phyloP scores from a whole-genome alignment of 2,113 vertebrate genomes.

The Nothoprocta perdicaria region DNA sequence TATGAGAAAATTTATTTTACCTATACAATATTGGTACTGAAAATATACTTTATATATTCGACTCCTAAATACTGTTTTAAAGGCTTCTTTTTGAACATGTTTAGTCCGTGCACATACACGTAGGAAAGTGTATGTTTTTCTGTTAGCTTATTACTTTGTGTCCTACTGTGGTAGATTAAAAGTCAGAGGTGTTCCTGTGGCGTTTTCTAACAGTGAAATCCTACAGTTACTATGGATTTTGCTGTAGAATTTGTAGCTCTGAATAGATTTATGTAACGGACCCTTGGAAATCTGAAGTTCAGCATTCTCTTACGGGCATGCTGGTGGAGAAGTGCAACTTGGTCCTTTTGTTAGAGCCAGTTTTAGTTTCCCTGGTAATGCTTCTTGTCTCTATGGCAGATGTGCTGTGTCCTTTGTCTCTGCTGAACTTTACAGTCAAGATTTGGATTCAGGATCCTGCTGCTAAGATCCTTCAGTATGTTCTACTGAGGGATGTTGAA shows the following conservation, averaged over 20 bases:
- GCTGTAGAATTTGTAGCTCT: not conserved
- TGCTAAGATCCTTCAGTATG: not conserved
- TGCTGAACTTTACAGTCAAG: not conserved
- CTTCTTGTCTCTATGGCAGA: not conserved
- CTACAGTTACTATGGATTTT: not conserved
- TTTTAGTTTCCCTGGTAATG: not conserved
- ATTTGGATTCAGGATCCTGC: not conserved
- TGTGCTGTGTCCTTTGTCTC: not conserved
- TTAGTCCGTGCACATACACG: not conserved
- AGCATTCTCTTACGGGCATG: not conserved
- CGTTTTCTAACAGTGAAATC: not conserved
- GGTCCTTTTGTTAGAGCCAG: not conserved
- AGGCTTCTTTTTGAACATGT: accelerated
- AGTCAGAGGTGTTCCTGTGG: not conserved
- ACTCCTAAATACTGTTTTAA: accelerated
- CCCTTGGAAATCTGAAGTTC: not conserved
- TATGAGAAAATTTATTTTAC: not conserved
- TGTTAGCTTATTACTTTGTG: not conserved
- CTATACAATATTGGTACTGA: not conserved
- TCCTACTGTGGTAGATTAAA: not conserved
- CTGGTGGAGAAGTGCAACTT: not conserved
- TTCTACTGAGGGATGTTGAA: not conserved
- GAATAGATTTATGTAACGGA: not conserved
- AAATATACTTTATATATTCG: accelerated
- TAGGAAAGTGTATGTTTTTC: not conserved